Evolutionary conservation across 2,797 vertebrate genomes (phyloP), one percentile per base, ranked within the genome.

Genomic region (Esox lucius): DNA sequence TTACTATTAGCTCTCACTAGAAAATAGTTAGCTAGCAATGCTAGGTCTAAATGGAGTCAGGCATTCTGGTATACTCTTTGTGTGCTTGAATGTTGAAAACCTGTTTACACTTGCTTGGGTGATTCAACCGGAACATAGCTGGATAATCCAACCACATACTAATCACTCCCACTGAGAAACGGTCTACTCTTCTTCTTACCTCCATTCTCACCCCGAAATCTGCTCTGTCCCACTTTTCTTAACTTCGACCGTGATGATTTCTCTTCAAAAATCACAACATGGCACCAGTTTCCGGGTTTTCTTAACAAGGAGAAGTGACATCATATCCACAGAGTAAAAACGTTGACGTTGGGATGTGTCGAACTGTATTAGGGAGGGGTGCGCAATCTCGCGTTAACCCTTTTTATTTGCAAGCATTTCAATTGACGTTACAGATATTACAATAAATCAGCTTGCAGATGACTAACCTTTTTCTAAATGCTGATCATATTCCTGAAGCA

Each of bases 131-230:
- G 46, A 51, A 28, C 48, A 51, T 24, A 17, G 28, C 17, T 31
- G 46, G 24, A 51, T 31, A 19, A 66, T 22, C 71, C 75, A 26
- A 80, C 35, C 49, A 80, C 69, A 67, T 0, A 7, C 73, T 67
- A 66, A 39, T 68, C 0, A 76, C 83, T 46, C 46, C 85, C 80
- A 77, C 80, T 83, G 35, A 33, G 28, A 80, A 66, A 16, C 78
- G 70, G 66, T 22, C 81, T 86, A 80, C 71, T 71, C 62, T 80
- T 46, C 75, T 78, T 90, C 93, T 94, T 94, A 94, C 93, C 92
- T 94, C 92, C 93, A 94, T 94, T 76, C 75, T 91, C 86, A 89
- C 84, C 86, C 86, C 81, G 86, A 87, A 87, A 87, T 72, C 76
- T 89, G 86, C 87, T 82, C 82, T 82, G 81, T 90, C 71, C 87